Percentiles rank a stretch among this genome's conserved stretches.
Conservation (phyloP, 2,888 invertebrate species). For the Emmelina monodactyla region DNA sequence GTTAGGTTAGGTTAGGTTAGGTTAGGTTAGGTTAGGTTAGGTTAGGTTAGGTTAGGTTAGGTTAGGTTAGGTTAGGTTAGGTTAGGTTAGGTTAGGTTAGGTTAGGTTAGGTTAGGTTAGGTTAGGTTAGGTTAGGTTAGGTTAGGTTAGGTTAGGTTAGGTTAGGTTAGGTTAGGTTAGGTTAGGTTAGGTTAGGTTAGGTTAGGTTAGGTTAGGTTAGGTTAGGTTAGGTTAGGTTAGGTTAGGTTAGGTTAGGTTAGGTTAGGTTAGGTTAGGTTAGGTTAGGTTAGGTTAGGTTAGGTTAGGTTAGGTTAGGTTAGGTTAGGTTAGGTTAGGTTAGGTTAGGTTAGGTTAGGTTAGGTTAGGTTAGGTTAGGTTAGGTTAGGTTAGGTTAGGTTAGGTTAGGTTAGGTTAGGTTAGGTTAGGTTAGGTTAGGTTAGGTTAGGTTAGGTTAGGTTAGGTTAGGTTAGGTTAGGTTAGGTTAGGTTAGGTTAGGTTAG, state of each 20-base stretch:
- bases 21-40: constrained; percentile 2
- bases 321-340: constrained; percentile 14
- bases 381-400: constrained; percentile 14
- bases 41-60: constrained; percentile 3
- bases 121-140: constrained; percentile 2
- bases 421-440: constrained; percentile 10
- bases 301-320: constrained; percentile 5
- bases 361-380: constrained; percentile 13
- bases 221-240: constrained; percentile 13
- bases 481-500: constrained; percentile 13
- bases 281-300: constrained; percentile 13
- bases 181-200: constrained; percentile 7
- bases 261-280: constrained; percentile 14
- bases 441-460: constrained; percentile 9
- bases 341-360: constrained; percentile 12
- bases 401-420: constrained; percentile 6
- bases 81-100: constrained; percentile 5
- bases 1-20: constrained; percentile 1
- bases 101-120: constrained; percentile 4
- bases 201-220: constrained; percentile 7
- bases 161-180: constrained; percentile 6
- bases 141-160: constrained; percentile 3
- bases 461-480: constrained; percentile 11
- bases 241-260: constrained; percentile 12
- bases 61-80: constrained; percentile 1